Conservation (phyloP, 2,113 vertebrate genomes). For the Esox niger region DNA sequence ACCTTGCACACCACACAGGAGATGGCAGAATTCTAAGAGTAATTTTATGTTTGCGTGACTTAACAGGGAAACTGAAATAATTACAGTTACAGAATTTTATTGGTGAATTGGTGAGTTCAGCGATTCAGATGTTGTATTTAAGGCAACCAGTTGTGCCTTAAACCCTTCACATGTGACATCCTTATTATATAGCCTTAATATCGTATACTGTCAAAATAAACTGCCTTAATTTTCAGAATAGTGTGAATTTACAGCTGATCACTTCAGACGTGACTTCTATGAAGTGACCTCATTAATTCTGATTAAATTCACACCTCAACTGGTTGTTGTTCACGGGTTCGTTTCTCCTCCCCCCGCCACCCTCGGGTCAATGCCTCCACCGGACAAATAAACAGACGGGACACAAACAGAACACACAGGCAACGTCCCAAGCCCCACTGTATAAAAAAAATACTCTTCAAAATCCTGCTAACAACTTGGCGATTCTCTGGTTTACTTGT, state of each 20-base stretch:
- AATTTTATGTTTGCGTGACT: not conserved
- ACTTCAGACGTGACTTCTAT: slow-evolving; percentile 44
- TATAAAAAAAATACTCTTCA: too few relatives aligned
- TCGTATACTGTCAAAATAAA: slow-evolving; percentile 61
- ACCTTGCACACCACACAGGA: not conserved
- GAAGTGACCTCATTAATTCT: slow-evolving; percentile 70
- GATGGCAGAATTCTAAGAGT: not conserved
- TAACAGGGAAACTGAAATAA: not conserved
- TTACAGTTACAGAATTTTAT: not conserved
- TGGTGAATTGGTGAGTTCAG: too few relatives aligned
- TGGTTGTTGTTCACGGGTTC: slow-evolving; percentile 55
- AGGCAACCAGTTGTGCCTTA: too few relatives aligned
- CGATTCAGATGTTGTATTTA: too few relatives aligned
- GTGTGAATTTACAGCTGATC: slow-evolving; percentile 45
- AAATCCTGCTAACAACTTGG: too few relatives aligned
- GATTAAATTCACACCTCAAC: slow-evolving; percentile 69
- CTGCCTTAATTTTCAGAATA: slow-evolving; percentile 62
- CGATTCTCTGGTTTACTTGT: too few relatives aligned
- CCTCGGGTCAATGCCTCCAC: not conserved
- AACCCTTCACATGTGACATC: not conserved
- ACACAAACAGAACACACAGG: slow-evolving; percentile 29
- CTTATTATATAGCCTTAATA: slow-evolving; percentile 11
- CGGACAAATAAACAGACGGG: slow-evolving; percentile 20
- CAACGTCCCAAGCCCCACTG: too few relatives aligned
- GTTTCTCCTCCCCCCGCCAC: slow-evolving; percentile 14